Base-by-base conservation (phyloP, 1,140 invertebrate genomes). In the Phenacoccus solenopsis region DNA sequence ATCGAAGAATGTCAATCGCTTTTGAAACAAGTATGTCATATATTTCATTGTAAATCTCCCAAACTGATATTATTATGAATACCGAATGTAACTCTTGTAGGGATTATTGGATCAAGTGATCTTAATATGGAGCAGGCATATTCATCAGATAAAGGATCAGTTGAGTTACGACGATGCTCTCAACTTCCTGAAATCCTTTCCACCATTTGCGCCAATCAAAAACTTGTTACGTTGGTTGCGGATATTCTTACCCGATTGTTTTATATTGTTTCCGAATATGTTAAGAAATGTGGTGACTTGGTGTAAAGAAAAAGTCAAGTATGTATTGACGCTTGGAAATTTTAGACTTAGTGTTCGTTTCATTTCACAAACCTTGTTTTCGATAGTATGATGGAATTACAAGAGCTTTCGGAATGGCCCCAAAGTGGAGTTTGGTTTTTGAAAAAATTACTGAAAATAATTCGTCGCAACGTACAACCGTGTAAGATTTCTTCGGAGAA, bases 281-380 rank as follows among this genome's bases (percentile, higher is more conserved):
- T 64, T 64, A 20, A 3, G 9, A 27, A 64, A 27, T 24, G 21
- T 64, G 2, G 25, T 64, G 3, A 25, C 9, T 25, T 64, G 59
- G 59, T 64, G 59, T 27, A 64, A 64, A 64, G 59, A 64, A 64
- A 64, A 64, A 64, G 25, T 64, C 21, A 64, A 25, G 59, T 64
- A 27, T 25, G 59, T 64, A 25, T 24, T 1, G 59, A 25, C n/a
- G 59, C 25, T 22, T 10, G 9, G 21, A 24, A 16, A 49, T 2
- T 22, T 59, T 59, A 5, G 56, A 59, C 21, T 5, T 59, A 10
- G n/a, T n/a, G 32, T 38, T 38, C n/a, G 5, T 59, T 59, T 59
- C 20, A 9, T 59, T 59, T 22, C 56, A 59, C 7, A 20, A 59
- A 59, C 20, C 20, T 59, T 9, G 13, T 32, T 16, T 49, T 49